Conservation (phyloP, 2,797 vertebrate genomes). For the Neomorphus geoffroyi region DNA sequence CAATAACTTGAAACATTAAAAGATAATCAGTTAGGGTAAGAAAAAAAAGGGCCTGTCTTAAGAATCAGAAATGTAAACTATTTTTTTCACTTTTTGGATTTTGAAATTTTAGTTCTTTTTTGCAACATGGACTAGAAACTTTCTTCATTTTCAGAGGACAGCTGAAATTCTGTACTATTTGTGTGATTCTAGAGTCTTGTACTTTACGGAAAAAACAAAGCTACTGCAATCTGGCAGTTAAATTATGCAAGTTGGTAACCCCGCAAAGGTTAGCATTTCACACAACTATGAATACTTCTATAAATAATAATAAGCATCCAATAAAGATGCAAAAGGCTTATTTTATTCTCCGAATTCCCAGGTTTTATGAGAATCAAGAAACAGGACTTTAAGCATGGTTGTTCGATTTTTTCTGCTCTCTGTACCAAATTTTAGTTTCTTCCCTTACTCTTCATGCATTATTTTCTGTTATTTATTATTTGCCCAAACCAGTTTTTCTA, state of each 20-base stretch:
- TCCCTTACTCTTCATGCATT: not conserved
- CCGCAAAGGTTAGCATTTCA: not conserved
- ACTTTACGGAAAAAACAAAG: not conserved
- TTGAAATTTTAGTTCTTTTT: not conserved
- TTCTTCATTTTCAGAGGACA: not conserved
- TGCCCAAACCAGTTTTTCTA: not conserved
- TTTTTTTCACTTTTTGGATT: not conserved
- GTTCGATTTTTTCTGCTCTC: not conserved
- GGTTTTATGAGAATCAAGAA: not conserved
- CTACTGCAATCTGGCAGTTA: not conserved
- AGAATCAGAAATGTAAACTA: not conserved
- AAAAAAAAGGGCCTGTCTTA: not conserved
- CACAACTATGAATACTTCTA: not conserved
- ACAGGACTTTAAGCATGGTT: not conserved
- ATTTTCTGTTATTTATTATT: slow-evolving; percentile 19
- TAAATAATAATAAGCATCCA: not conserved
- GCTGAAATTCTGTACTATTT: not conserved
- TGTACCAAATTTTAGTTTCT: not conserved
- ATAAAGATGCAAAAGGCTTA: not conserved
- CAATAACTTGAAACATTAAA: not conserved
- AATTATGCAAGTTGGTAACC: not conserved
- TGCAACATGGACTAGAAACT: not conserved
- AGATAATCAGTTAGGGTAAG: not conserved
- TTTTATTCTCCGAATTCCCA: not conserved
- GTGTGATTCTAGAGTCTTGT: not conserved